Evolutionary conservation across 2,113 vertebrate genomes (phyloP), one percentile per base, ranked within the genome.

Genomic region (Pteruthius melanotis): DNA sequence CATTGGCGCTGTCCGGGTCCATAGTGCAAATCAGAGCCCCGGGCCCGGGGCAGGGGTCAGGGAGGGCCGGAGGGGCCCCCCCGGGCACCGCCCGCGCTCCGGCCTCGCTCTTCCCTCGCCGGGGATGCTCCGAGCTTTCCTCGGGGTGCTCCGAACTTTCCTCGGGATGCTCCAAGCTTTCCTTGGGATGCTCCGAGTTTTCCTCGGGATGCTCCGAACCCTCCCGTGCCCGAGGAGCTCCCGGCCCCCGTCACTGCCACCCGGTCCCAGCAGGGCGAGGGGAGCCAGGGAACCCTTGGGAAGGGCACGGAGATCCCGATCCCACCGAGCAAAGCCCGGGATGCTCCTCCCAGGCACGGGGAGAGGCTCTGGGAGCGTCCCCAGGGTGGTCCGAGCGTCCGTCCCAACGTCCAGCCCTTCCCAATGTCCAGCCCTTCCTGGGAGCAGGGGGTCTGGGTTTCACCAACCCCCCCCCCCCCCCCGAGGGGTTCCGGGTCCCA

Each of bases 21-120:
- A 69, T 91, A 97, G 97, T 97, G 97, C 97, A 97, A 97, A 96
- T 83, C 53, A 33, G 86, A 92, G 92, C 91, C 87, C 78, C 70
- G 2, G 80, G 77, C n/a, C 42, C 79, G 42, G 54, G 66, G 52
- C 78, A 92, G 95, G n/a, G 94, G 82, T 60, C 93, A 53, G 64
- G 26, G 21, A 15, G 90, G 35, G 76, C 65, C 74, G 20, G 6
- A 20, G 80, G 69, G n/a, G 7, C 20, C 33, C 2, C 90, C 90
- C 70, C 19, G 74, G 84, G 52, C 59, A 22, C 81, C 37, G 60
- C 52, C 40, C 68, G 3, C 30, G 5, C 75, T 54, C 71, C 27
- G 15, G 53, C 54, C 78, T 52, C 8, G 49, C 53, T 72, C 77
- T n/a, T 26, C 53, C 66, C 27, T 39, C 19, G 18, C 42, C 20